These are phyloP conservation scores for Dipus sagitta DNA, from an alignment of 2,797 vertebrate genomes.

Conservation along the genomic window DNA sequence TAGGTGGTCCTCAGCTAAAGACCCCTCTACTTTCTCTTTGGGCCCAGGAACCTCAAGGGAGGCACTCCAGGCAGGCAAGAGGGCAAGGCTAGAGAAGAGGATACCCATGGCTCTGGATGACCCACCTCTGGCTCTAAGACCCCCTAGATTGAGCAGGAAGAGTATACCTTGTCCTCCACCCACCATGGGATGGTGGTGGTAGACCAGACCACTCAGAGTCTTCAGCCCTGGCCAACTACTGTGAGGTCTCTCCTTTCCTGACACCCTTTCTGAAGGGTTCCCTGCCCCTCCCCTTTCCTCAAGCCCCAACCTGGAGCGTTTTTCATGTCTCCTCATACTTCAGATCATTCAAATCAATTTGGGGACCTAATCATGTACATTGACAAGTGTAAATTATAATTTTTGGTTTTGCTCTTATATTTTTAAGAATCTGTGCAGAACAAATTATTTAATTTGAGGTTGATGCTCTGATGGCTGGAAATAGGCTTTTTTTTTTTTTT, in stretches of 20 bases:
- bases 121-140: neutral
- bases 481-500: conserved; percentile 20
- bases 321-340: conserved; percentile 48
- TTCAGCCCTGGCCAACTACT: conserved; percentile 81
- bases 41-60: conserved; percentile 39
- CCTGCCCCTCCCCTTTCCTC: neutral
- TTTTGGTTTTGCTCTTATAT: conserved; percentile 76
- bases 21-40: conserved; percentile 23
- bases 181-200: neutral
- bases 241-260: conserved; percentile 58
- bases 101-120: neutral
- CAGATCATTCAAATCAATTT: conserved; percentile 73
- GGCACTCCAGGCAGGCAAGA: neutral
- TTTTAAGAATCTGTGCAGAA: conserved; percentile 78
- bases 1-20: neutral
- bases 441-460: conserved; percentile 84
- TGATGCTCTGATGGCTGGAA: conserved; percentile 63
- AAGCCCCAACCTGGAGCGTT: conserved; percentile 44
- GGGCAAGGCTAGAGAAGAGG: neutral
- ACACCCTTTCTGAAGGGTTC: neutral
- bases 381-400: conserved; percentile 92
- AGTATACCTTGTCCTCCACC: neutral
- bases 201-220: neutral
- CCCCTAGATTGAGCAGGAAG: neutral
- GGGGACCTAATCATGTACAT: conserved; percentile 90